Evolutionary conservation across 1,140 invertebrate genomes (phyloP), one percentile per base, ranked within the genome.

Genomic region (Listronotus bonariensis): DNA sequence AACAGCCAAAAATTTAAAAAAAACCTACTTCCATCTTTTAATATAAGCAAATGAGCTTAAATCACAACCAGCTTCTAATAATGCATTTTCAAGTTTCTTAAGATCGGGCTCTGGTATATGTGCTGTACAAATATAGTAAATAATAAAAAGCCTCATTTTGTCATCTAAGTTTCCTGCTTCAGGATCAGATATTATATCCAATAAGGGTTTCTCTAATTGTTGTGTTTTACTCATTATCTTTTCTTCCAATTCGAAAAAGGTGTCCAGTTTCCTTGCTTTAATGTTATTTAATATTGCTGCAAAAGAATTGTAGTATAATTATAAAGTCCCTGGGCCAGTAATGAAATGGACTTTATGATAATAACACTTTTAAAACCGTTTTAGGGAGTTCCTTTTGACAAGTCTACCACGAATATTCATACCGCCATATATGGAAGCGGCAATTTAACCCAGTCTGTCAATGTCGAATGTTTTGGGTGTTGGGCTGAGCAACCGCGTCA

Each of bases 201-300:
- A 75, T 8, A 95, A 80, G 40, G 88, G 86, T 75, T 89, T 88
- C 71, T 91, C 90, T 42, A 92, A 81, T 3, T 88, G 84, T 53
- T 86, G 83, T n/a, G 77, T 73, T 80, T 91, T 91, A 26, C 89
- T 89, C 91, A 99, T 93, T 49, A 99, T 89, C 81, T 98, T 99
- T 77, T 99, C 97, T 82, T 99, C 97, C 52, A 95, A 84, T 82
- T 99, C 97, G 79, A 99, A 99, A 71, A 95, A 95, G 1, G 92
- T 93, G 78, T 99, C 97, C 11, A 99, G 79, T 72, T 97, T 89
- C 38, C 97, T 82, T 1, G 87, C 87, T 82, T 96, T 98, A 20
- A 99, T 98, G 46, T 87, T 88, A 78, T 97, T 95, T 26, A 98
- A 81, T 66, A 98, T 90, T 14, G 90, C 70, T 73, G 43, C 10